phyloP scores from a whole-genome alignment of 2,888 invertebrate species.

The Cybosia mesomella region DNA sequence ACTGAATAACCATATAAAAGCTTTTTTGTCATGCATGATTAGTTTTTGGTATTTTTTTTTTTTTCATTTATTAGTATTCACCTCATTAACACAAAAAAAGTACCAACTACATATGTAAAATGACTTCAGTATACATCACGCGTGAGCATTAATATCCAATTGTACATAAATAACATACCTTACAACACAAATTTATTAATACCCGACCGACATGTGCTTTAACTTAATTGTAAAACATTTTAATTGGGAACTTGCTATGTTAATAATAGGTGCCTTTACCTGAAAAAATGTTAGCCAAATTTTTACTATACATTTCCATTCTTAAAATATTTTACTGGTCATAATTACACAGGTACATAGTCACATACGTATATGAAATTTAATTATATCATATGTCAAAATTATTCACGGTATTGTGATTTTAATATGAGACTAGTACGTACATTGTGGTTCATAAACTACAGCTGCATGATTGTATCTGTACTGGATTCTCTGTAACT shows the following conservation, averaged over 20 bases:
- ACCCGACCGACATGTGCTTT: constrained; percentile 38
- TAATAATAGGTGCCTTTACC: constrained; percentile 51
- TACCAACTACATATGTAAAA: constrained; percentile 27
- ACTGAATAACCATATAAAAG: not conserved
- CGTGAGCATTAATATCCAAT: constrained; percentile 36
- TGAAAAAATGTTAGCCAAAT: constrained; percentile 53
- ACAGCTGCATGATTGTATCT: constrained; percentile 57
- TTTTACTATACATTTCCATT: constrained; percentile 49
- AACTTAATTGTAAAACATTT: constrained; percentile 47
- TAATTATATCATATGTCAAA: constrained; percentile 63
- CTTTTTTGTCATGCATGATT: constrained; percentile 3
- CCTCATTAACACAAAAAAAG: constrained; percentile 31
- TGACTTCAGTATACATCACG: constrained; percentile 30
- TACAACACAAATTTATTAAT: constrained; percentile 53
- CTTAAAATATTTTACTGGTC: constrained; percentile 46
- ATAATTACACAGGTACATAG: constrained; percentile 52
- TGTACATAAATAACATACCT: constrained; percentile 45
- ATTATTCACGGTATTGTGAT: constrained; percentile 63
- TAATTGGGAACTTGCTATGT: constrained; percentile 54
- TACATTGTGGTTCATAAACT: constrained; percentile 61
- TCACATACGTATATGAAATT: constrained; percentile 61
- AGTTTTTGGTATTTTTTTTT: not conserved
- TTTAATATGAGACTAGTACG: constrained; percentile 53
- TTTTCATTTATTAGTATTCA: constrained; percentile 11
- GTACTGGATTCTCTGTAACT: constrained; percentile 34